Percentiles rank a stretch among this genome's conserved stretches.
These are phyloP conservation scores for Acanthaster planci DNA, from an alignment of 35 echinoderm and acorn worm species.

Conservation along the genomic window DNA sequence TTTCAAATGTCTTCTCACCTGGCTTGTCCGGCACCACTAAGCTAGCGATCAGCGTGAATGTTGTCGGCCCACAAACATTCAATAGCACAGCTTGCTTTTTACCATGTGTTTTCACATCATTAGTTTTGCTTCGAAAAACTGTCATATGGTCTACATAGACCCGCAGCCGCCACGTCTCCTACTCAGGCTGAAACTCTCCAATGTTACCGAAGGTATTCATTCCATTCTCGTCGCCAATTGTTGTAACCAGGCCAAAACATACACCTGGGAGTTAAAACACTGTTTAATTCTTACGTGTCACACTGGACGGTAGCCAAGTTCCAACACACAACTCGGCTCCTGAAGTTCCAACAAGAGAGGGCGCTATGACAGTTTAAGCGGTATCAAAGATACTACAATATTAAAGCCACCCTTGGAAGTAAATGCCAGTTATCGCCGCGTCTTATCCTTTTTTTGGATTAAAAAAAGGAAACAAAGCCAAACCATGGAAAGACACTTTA, in stretches of 20 bases:
- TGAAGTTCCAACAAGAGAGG: too few species aligned
- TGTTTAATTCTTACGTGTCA: too few species aligned
- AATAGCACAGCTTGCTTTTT: conserved; percentile 41
- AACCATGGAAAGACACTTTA: too few species aligned
- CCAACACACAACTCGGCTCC: too few species aligned
- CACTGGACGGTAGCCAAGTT: too few species aligned
- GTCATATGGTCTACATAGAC: conserved; percentile 36
- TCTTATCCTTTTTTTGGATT: too few species aligned
- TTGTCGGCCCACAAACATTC: not conserved
- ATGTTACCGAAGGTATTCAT: conserved; percentile 31
- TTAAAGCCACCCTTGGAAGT: too few species aligned
- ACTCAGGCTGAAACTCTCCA: conserved; percentile 35
- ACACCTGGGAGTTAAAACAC: too few species aligned
- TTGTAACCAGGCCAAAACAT: not conserved
- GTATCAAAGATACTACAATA: too few species aligned
- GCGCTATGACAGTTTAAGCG: too few species aligned
- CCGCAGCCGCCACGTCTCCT: conserved; percentile 49
- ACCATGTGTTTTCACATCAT: conserved; percentile 35
- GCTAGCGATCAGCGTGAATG: conserved; percentile 39
- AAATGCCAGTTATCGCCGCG: too few species aligned
- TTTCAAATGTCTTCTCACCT: conserved; percentile 33
- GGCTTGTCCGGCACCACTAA: conserved; percentile 49
- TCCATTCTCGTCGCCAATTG: conserved; percentile 30
- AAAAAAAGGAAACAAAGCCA: too few species aligned
- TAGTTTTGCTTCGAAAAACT: conserved; percentile 62